Base-by-base conservation (phyloP, 1,140 invertebrate genomes). In the Anastatus disparis region DNA sequence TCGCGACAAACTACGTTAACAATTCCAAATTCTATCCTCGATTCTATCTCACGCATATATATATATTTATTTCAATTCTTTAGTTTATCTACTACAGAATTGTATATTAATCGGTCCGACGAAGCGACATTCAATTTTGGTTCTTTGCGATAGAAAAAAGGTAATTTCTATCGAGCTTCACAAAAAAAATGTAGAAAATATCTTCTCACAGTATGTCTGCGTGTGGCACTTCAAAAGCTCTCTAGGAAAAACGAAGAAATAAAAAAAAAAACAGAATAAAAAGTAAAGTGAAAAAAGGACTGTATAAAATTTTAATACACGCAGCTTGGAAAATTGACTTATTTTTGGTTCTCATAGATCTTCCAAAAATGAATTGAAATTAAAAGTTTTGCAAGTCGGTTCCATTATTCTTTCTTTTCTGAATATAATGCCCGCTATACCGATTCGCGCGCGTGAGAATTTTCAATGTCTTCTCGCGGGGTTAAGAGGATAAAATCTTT, bases 401-500 rank as follows among this genome's bases (percentile, higher is more conserved):
- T 58, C 29, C n/a, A 20, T 35, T 10, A 22, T 2, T 26, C 40
- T 27, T 20, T 42, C 40, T 62, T 56, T 15, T n/a, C 6, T 12
- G 52, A 50, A 17, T 15, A 6, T 44, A 10, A 15, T 3, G 7
- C 7, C 15, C 46, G 15, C 46, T n/a, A n/a, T n/a, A n/a, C n/a
- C n/a, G 20, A 50, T 17, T 59, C 53, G 64, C 64, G 73, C 61
- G 38, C 72, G 72, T 77, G 74, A 77, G 75, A 77, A 76, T 70
- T 72, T 38, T 70, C 55, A 68, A 40, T 59, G 66, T 59, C 31
- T 7, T n/a, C n/a, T n/a, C 69, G 59, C 35, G n/a, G 53, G n/a
- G 69, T 68, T 69, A 73, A 76, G 67, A 74, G 75, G 75, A 75
- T 76, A 74, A 76, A 74, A 78, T 76, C 75, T 75, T 15, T 52